Percentiles rank a stretch among this genome's conserved stretches.
Evolutionary conservation across 2,113 vertebrate genomes (phyloP).

Genomic region (Ginglymostoma cirratum): DNA sequence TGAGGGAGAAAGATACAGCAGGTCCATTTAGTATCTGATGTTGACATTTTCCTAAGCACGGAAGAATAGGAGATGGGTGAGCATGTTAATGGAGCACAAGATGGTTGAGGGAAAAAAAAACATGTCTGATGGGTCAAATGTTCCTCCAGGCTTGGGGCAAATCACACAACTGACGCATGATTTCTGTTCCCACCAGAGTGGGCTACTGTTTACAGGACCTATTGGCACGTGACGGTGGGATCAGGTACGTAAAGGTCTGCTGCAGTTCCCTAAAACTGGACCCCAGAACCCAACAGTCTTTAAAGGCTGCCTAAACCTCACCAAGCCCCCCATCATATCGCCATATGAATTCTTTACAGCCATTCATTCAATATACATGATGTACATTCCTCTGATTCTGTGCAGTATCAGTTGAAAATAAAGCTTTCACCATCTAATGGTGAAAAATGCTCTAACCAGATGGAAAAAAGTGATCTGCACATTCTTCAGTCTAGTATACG

Average conservation of each 20-base stretch:
- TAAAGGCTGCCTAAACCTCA: neutral
- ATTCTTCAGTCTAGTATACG: too few species aligned
- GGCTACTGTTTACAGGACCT: too few species aligned
- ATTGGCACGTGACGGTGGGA: too few species aligned
- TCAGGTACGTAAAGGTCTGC: too few species aligned
- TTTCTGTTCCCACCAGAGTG: neutral
- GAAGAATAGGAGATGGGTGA: neutral
- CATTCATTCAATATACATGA: neutral
- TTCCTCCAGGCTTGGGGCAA: neutral
- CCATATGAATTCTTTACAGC: neutral
- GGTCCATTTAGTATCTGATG: neutral
- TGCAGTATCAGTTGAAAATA: neutral
- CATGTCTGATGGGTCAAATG: neutral
- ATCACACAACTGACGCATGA: neutral
- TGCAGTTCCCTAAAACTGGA: neutral
- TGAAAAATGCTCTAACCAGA: too few species aligned
- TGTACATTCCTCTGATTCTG: neutral
- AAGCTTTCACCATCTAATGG: too few species aligned
- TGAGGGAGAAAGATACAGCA: neutral
- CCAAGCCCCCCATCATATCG: too few species aligned
- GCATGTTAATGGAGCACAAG: neutral
- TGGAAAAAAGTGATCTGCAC: too few species aligned
- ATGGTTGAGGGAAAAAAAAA: neutral
- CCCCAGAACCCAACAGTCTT: neutral
- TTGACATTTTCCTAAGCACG: neutral